Percentiles rank a stretch among this genome's conserved stretches.
phyloP scores from a whole-genome alignment of 2,113 vertebrate genomes.

The Atractosteus spatula region DNA sequence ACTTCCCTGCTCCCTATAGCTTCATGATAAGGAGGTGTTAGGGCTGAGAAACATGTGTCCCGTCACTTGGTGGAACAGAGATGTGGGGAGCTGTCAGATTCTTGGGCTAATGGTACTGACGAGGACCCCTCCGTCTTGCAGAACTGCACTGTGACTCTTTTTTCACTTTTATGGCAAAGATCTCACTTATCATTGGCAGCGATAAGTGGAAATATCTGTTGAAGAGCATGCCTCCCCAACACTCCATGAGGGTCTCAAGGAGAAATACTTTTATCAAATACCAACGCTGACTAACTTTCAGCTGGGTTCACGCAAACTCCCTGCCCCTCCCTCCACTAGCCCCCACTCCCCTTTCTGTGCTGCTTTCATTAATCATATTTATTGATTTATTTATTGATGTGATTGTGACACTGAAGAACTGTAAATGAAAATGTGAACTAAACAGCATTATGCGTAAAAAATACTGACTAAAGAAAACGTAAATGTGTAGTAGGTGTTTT shows the following conservation, averaged over 20 bases:
- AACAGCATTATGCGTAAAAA: too few species aligned
- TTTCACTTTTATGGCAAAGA: slow-evolving; percentile 49
- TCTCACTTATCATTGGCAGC: slow-evolving; percentile 33
- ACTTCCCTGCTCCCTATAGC: slow-evolving; percentile 49
- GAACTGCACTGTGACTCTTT: slow-evolving; percentile 25
- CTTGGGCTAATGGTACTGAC: slow-evolving; percentile 55
- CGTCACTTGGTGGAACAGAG: slow-evolving; percentile 59
- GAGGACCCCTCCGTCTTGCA: slow-evolving; percentile 33
- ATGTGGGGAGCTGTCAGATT: slow-evolving; percentile 56
- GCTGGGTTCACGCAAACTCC: slow-evolving; percentile 31
- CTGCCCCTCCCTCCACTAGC: slow-evolving; percentile 43
- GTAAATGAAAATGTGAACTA: too few species aligned
- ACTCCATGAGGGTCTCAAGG: slow-evolving; percentile 29
- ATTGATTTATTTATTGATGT: slow-evolving; percentile 77
- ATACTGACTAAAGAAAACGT: too few species aligned
- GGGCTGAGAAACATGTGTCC: slow-evolving; percentile 73
- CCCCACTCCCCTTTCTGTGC: slow-evolving; percentile 38
- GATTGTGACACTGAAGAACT: slow-evolving; percentile 29
- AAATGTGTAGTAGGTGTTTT: too few species aligned
- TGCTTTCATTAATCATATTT: slow-evolving; percentile 71
- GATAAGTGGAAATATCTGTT: slow-evolving; percentile 45
- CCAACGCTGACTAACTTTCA: slow-evolving; percentile 22
- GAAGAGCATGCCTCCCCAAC: slow-evolving; percentile 34
- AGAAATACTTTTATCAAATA: slow-evolving; percentile 27
- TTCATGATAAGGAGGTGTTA: slow-evolving; percentile 80